A percentile compares a stretch with the other conserved stretches of the same genome.
Evolutionary conservation across 1,140 invertebrate genomes (phyloP).

Genomic region (Lucilia sericata): DNA sequence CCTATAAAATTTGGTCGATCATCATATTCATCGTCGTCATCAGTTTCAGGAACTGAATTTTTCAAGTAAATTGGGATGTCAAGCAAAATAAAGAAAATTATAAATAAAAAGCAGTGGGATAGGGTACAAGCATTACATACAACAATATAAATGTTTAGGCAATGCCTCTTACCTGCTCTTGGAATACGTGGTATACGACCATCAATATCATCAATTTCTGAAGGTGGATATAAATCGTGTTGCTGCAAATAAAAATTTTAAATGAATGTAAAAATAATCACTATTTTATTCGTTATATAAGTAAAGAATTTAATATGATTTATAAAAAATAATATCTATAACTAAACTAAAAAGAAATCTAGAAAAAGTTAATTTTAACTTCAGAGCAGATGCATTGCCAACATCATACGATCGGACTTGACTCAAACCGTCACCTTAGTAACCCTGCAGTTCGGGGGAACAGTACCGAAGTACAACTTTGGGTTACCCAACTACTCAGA

Average conservation of each 20-base stretch:
- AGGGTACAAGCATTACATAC: not conserved
- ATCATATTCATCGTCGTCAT: constrained; percentile 69
- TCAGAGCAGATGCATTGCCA: no score
- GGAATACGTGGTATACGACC: not conserved
- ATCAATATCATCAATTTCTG: constrained; percentile 31
- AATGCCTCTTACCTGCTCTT: constrained; percentile 9
- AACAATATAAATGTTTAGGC: not conserved
- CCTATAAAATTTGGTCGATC: constrained; percentile 62
- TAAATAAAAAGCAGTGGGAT: not conserved
- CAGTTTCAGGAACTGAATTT: constrained; percentile 62
- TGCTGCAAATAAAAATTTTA: not conserved
- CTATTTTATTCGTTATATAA: no score
- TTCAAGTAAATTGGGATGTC: not conserved
- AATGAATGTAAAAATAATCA: no score
- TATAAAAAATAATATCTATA: no score
- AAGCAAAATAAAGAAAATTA: constrained; percentile 12
- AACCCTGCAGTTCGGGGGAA: no score
- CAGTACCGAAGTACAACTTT: no score
- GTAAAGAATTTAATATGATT: no score
- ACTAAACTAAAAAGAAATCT: no score
- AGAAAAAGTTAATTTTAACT: no score
- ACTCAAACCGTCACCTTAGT: no score
- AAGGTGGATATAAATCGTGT: not conserved
- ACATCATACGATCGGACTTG: no score
- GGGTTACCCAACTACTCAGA: no score